phyloP scores from a whole-genome alignment of 2,888 invertebrate species.

The Ormyrus thymus region DNA sequence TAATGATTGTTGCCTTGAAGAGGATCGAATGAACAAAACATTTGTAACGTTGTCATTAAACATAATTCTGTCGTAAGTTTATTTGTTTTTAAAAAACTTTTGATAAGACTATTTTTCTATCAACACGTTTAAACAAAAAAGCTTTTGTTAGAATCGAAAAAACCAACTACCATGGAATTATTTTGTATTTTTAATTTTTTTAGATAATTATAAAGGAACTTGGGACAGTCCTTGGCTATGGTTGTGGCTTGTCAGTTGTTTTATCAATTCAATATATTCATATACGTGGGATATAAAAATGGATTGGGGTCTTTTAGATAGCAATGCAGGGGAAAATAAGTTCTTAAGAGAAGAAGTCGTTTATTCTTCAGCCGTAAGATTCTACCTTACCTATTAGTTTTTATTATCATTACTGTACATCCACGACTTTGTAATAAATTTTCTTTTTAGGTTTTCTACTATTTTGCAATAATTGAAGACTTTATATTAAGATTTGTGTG shows the following conservation, averaged over 20 bases:
- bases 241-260: conserved; percentile 90
- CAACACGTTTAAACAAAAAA: too few species aligned
- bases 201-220: conserved; percentile 79
- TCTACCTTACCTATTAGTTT: not conserved
- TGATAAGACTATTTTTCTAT: too few species aligned
- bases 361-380: conserved; percentile 89
- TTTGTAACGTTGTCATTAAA: too few species aligned
- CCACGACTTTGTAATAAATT: conserved; percentile 20
- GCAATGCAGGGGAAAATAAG: conserved; percentile 92
- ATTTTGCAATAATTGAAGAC: conserved; percentile 97
- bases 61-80: too few species aligned
- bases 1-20: too few species aligned
- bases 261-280: conserved; percentile 94
- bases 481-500: conserved; percentile 94
- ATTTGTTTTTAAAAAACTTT: too few species aligned
- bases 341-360: conserved; percentile 96
- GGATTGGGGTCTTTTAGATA: conserved; percentile 98
- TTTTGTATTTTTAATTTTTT: conserved; percentile 35
- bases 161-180: too few species aligned
- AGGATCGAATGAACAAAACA: too few species aligned
- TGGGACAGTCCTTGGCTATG: conserved; percentile 91
- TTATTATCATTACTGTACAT: not conserved
- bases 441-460: conserved; percentile 87
- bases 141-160: too few species aligned
- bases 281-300: conserved; percentile 99